phyloP scores from a whole-genome alignment of 2,113 vertebrate genomes.

The Paraplagusia blochii region DNA sequence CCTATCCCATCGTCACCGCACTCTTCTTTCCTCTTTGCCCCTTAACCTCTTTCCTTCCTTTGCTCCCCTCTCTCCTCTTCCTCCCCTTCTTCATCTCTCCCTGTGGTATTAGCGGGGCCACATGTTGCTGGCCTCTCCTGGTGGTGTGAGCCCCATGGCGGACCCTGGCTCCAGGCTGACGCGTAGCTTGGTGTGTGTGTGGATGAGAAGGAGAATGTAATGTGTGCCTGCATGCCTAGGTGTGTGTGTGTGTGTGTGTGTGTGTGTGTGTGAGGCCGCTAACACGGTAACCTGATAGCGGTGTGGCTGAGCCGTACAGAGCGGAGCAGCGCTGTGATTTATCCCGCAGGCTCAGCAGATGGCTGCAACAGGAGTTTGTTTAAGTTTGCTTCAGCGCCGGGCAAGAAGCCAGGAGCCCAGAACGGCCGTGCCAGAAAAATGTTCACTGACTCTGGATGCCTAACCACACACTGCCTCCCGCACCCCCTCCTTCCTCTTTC shows the following conservation, averaged over 20 bases:
- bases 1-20: neutral
- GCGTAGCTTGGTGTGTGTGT: constrained; percentile 67
- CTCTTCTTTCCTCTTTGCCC: neutral
- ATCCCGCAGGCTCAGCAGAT: constrained; percentile 99
- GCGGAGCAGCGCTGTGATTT: constrained; percentile 93
- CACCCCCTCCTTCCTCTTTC: constrained; percentile 39
- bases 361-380: constrained; percentile 99
- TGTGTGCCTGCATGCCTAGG: constrained; percentile 58
- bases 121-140: constrained; percentile 89
- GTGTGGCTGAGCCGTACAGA: constrained; percentile 82
- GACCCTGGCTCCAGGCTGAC: constrained; percentile 95
- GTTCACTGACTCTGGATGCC: constrained; percentile 93
- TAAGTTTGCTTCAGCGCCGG: constrained; percentile 97
- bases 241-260: constrained; percentile 20
- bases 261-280: constrained; percentile 65
- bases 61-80: constrained; percentile 7
- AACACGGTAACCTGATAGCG: constrained; percentile 97
- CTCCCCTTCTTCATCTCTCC: constrained; percentile 77
- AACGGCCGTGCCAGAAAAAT: constrained; percentile 88
- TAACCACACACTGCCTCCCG: constrained; percentile 75
- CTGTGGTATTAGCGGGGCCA: constrained; percentile 87
- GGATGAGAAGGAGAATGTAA: constrained; percentile 46
- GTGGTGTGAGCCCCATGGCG: constrained; percentile 79
- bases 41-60: no score
- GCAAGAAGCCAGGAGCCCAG: constrained; percentile 86